Evolutionary conservation across 1,140 invertebrate genomes (phyloP).

Genomic region (Ectropis grisescens): DNA sequence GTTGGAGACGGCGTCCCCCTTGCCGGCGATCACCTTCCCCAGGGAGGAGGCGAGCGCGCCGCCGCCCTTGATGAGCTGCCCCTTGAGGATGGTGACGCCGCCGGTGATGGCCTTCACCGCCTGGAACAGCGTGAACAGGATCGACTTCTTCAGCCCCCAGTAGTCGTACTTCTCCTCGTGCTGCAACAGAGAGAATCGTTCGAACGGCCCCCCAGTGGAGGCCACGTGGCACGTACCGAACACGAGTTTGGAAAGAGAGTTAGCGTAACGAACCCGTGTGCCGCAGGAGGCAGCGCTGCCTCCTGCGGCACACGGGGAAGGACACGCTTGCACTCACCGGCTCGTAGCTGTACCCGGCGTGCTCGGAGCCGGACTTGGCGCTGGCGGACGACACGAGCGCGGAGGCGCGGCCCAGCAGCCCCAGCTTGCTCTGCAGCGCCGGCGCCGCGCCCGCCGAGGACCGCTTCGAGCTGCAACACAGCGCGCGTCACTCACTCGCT

Average conservation of each 20-base stretch:
- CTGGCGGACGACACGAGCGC: conserved; percentile 70
- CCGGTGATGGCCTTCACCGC: conserved; percentile 88
- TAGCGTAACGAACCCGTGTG: too few species aligned
- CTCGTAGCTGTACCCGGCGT: conserved; percentile 57
- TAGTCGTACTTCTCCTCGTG: conserved; percentile 74
- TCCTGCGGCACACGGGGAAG: too few species aligned
- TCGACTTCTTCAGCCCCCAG: conserved; percentile 84
- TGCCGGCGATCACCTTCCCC: conserved; percentile 78
- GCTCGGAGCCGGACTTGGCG: conserved; percentile 66
- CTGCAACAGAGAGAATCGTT: too few species aligned
- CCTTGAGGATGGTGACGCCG: conserved; percentile 85
- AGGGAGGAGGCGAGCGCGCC: conserved; percentile 81
- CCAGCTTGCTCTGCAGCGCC: conserved; percentile 71
- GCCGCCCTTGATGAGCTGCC: conserved; percentile 86
- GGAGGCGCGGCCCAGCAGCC: conserved; percentile 67
- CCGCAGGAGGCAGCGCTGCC: too few species aligned
- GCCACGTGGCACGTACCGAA: too few species aligned
- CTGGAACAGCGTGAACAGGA: conserved; percentile 83
- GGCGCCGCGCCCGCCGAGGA: conserved; percentile 55
- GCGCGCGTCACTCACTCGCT: too few species aligned
- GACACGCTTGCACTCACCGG: too few species aligned
- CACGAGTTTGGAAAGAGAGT: too few species aligned
- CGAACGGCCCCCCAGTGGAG: too few species aligned
- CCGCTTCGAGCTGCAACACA: conserved; percentile 36
- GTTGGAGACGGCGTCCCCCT: conserved; percentile 81